Evolutionary conservation across 2,113 vertebrate genomes (phyloP).

Genomic region (Heptranchias perlo): DNA sequence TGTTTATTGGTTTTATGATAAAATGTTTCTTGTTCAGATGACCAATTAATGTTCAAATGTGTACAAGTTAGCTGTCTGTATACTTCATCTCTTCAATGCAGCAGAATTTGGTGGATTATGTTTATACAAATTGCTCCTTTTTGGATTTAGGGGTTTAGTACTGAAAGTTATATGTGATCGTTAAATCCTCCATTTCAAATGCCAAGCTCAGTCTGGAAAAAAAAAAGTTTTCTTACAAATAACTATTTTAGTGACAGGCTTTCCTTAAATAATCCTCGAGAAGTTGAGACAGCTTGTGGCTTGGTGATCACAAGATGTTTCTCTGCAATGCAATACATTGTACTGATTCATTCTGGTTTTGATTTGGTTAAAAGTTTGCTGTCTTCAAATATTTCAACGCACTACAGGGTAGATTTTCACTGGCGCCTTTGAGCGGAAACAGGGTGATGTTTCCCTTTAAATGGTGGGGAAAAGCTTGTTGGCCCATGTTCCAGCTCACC

Average conservation of each 20-base stretch:
- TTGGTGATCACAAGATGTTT: neutral
- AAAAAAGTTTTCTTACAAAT: neutral
- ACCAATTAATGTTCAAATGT: neutral
- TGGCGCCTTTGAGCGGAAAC: neutral
- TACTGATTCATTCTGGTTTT: neutral
- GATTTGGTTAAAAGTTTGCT: neutral
- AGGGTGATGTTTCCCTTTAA: neutral
- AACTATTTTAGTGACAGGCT: neutral
- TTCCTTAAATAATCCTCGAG: neutral
- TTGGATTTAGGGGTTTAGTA: neutral
- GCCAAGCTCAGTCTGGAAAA: neutral
- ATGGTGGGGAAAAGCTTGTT: neutral
- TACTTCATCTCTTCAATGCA: neutral
- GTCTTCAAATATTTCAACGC: neutral
- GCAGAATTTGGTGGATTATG: neutral
- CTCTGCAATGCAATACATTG: neutral
- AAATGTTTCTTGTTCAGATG: neutral
- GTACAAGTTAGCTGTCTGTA: neutral
- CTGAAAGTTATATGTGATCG: neutral
- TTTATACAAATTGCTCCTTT: neutral
- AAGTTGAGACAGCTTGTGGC: neutral
- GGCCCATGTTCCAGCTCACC: neutral
- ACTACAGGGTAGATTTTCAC: neutral
- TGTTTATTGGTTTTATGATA: neutral
- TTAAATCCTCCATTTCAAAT: neutral